Evolutionary conservation across 2,113 vertebrate genomes (phyloP).

Genomic region (Heterotilapia buettikoferi): DNA sequence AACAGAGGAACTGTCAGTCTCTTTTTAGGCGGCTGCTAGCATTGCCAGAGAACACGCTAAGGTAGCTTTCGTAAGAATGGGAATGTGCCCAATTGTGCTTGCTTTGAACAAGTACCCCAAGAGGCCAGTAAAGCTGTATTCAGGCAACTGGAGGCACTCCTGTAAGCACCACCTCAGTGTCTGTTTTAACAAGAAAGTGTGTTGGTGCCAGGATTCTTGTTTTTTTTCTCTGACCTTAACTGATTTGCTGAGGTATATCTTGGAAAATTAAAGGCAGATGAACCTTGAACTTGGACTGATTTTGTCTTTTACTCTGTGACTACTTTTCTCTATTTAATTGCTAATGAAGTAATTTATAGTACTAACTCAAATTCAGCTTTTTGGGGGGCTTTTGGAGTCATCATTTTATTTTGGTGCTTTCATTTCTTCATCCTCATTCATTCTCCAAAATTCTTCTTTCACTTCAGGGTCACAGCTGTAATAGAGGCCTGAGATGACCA

Average conservation of each 20-base stretch:
- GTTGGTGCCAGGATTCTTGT: neutral
- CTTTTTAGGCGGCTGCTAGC: slow-evolving; percentile 33
- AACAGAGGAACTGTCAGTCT: slow-evolving; percentile 36
- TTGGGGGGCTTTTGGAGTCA: neutral
- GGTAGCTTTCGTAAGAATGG: slow-evolving; percentile 2
- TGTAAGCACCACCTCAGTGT: neutral
- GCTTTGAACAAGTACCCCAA: slow-evolving; percentile 15
- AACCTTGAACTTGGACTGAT: neutral
- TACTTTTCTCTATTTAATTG: neutral
- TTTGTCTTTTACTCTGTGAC: neutral
- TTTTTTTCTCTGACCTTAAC: neutral
- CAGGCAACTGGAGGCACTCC: neutral
- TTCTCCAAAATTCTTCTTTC: neutral
- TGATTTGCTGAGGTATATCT: neutral
- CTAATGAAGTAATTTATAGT: neutral
- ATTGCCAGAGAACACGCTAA: slow-evolving; percentile 22
- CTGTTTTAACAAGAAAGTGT: neutral
- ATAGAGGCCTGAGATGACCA: neutral
- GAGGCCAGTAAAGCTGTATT: slow-evolving; percentile 1
- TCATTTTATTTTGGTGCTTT: neutral
- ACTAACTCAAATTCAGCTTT: neutral
- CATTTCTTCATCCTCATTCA: neutral
- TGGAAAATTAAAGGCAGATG: neutral
- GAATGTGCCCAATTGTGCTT: slow-evolving; percentile 9
- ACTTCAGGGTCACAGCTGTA: neutral